Evolutionary conservation across 2,113 vertebrate species (phyloP), one percentile per base, ranked within the genome.

Genomic region (Noctilio leporinus): DNA sequence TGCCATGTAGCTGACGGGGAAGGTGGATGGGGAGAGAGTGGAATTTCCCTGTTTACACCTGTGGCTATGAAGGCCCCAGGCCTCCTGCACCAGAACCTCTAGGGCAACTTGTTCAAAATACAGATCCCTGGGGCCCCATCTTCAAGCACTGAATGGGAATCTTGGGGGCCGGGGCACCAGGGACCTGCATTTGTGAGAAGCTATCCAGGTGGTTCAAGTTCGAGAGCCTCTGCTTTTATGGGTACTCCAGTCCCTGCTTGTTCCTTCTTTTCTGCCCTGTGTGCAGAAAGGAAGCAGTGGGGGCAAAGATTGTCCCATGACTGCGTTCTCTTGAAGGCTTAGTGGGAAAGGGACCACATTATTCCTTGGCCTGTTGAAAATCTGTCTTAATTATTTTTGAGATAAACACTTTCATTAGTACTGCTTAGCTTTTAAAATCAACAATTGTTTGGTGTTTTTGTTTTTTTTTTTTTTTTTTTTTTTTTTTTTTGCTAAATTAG

Each of bases 151-250:
- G 35, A 40, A 8, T 30, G 53, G 24, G 40, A 5, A 2, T 47
- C 87, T 30, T 22, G 57, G 45, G 24, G 20, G 20, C 6, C 4
- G 65, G 64, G 84, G 15, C 7, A 5, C 43, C 38, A 45, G 19
- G 69, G 57, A 22, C 7, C 57, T 64, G 45, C 19, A 28, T 33
- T 40, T 89, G 57, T 17, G 49, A 2, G 14, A 6, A 28, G 47
- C 28, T 15, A 28, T 28, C 59, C 7, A 35, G 73, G 15, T 2
- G 22, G 38, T 11, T 10, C n/a, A 49, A 28, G 28, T 40, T 10
- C 2, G 8, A 69, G 81, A 0, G 0, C 4, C 59, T 82, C 5
- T 87, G 57, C 86, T 53, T 75, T 49, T 0, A 4, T 0, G 33
- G 47, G n/a, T n/a, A 4, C 72, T 19, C 78, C 22, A 9, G 12